A percentile compares a stretch with the other conserved stretches of the same genome.
Evolutionary conservation across 2,113 vertebrate genomes (phyloP).

Genomic region (Fulmarus glacialis): DNA sequence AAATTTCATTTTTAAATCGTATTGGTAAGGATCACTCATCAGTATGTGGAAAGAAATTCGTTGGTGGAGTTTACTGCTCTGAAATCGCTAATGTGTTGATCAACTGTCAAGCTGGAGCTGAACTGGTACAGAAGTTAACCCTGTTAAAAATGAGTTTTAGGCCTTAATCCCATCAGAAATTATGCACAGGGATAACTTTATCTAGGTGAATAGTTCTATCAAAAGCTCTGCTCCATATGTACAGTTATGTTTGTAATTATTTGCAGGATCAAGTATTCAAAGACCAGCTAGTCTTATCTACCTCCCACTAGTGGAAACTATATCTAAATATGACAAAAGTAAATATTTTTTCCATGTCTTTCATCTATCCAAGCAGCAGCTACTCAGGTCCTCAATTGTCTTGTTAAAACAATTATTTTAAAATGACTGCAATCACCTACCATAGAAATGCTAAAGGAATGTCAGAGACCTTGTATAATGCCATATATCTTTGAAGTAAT

Average conservation of each 20-base stretch:
- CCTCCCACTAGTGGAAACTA: slow-evolving; percentile 45
- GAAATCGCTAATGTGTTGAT: not conserved
- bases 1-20: not conserved
- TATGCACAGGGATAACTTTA: not conserved
- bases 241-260: not conserved
- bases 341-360: not conserved
- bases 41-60: not conserved
- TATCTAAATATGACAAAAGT: not conserved
- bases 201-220: not conserved
- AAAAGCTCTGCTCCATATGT: slow-evolving; percentile 1
- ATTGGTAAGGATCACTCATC: not conserved
- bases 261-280: slow-evolving; percentile 32
- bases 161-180: slow-evolving; percentile 23
- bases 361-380: slow-evolving; percentile 17
- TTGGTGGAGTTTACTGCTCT: not conserved
- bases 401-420: not conserved
- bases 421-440: not conserved
- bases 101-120: not conserved
- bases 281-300: slow-evolving; percentile 60
- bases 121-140: not conserved
- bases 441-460: slow-evolving; percentile 7
- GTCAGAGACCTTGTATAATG: not conserved
- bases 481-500: not conserved
- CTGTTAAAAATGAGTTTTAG: not conserved
- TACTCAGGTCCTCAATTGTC: slow-evolving; percentile 34